Base-by-base conservation (phyloP, 2,797 vertebrate species). In the Sitta carolinensis region DNA sequence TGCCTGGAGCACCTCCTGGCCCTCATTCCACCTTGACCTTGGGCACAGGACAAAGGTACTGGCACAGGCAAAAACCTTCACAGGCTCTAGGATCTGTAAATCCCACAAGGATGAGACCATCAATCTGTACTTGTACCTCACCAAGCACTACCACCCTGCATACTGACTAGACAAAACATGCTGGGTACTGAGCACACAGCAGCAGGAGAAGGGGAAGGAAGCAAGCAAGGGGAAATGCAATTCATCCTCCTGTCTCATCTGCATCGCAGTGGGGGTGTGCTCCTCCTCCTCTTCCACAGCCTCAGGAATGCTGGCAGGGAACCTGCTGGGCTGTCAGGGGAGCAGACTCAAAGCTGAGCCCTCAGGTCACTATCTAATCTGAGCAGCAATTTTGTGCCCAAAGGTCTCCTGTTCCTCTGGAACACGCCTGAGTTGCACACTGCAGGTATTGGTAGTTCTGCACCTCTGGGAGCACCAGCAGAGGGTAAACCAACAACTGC, bases 241-340 rank as follows among this genome's bases (percentile, higher is more conserved):
- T 22, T 13, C 38, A 13, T 84, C n/a, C n/a, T 69, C 48, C 40
- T 14, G 38, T 29, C 52, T 92, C 43, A 47, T 81, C 25, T 22
- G 48, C 42, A 77, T 23, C 0, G 0, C 2, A 2, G 36, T 0
- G 0, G 40, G 30, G 30, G 5, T 80, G 61, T 0, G 1, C 50
- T 75, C 15, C 36, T 73, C 70, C 73, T 91, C 73, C 43, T 78
- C 51, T 40, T 26, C 38, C 2, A 9, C 47, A 79, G 74, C 67
- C 86, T 78, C 2, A 1, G 55, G 27, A 77, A 66, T 66, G 84
- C 55, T 76, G 74, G 40, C 74, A 82, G 68, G 17, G 23, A 91
- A 81, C 66, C 51, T 26, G 66, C 30, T 72, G 47, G 54, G 62
- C 43, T 64, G 58, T 54, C 69, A 92, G 42, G 18, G 16, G 29